These are phyloP conservation scores for Actinia equina DNA, from an alignment of 64 coral and sea anemone genomes.

Conservation along the genomic window DNA sequence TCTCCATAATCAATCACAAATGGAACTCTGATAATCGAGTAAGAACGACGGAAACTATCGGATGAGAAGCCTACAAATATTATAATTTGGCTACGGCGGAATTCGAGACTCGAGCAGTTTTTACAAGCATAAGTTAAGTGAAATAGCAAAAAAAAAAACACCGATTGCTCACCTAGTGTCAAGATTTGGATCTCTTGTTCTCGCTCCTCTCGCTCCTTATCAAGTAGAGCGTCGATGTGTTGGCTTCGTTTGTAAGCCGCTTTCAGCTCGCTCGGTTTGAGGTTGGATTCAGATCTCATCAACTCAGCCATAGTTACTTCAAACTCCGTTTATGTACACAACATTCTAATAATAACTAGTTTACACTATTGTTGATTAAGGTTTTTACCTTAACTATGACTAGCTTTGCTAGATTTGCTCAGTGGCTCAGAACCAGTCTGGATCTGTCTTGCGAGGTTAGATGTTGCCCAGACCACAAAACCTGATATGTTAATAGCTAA, in stretches of 20 bases:
- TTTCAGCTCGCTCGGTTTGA: slow-evolving; percentile 85
- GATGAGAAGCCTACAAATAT: neutral
- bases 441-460: neutral
- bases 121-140: slow-evolving; percentile 9
- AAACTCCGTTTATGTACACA: neutral
- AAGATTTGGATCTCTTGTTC: slow-evolving; percentile 76
- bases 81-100: slow-evolving; percentile 35
- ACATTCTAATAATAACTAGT: neutral
- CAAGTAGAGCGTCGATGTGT: slow-evolving; percentile 80
- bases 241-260: slow-evolving; percentile 84
- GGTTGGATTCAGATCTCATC: slow-evolving; percentile 70
- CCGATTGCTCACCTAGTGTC: slow-evolving; percentile 61
- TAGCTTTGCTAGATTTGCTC: neutral
- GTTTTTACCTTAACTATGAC: neutral
- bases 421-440: neutral
- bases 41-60: neutral
- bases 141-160: neutral
- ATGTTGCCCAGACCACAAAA: neutral
- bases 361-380: neutral
- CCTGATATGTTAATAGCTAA: slow-evolving; percentile 14
- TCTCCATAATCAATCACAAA: neutral
- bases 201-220: slow-evolving; percentile 71
- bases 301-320: slow-evolving; percentile 73
- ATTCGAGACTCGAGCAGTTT: slow-evolving; percentile 15
- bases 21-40: neutral